phyloP scores from a whole-genome alignment of 35 echinoderm and acorn worm genomes.

The Hemicentrotus pulcherrimus region DNA sequence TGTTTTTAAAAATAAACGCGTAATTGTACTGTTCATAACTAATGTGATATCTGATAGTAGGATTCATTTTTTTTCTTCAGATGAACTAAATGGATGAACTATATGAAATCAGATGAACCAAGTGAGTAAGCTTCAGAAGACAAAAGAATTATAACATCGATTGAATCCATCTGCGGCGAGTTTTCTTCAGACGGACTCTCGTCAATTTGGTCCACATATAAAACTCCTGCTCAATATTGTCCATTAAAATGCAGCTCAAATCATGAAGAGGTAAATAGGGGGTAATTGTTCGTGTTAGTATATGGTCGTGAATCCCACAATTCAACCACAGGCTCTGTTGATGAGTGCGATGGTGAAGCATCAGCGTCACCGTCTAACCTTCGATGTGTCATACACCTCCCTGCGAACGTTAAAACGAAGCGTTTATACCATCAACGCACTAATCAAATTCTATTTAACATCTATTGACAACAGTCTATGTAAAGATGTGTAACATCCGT shows the following conservation, averaged over 20 bases:
- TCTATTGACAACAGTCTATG: not conserved
- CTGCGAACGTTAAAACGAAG: not conserved
- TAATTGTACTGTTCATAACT: too few species aligned
- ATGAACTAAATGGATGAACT: too few species aligned
- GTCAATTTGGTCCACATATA: too few species aligned
- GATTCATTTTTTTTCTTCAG: too few species aligned
- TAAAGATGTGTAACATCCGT: not conserved
- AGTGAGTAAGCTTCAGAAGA: too few species aligned
- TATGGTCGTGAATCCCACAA: not conserved
- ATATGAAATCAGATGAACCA: too few species aligned
- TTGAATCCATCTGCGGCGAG: too few species aligned
- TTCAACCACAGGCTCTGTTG: not conserved
- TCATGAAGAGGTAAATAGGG: not conserved
- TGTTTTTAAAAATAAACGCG: too few species aligned
- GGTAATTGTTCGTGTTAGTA: not conserved
- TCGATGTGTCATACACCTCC: not conserved
- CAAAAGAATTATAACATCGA: too few species aligned
- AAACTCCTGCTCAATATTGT: not conserved
- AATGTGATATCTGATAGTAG: too few species aligned
- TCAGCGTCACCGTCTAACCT: not conserved
- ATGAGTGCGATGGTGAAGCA: not conserved
- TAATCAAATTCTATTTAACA: not conserved
- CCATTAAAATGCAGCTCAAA: not conserved
- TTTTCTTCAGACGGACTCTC: too few species aligned
- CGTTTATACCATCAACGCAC: not conserved